Conservation (phyloP, 2,888 invertebrate species). For the Peribatodes rhomboidaria region DNA sequence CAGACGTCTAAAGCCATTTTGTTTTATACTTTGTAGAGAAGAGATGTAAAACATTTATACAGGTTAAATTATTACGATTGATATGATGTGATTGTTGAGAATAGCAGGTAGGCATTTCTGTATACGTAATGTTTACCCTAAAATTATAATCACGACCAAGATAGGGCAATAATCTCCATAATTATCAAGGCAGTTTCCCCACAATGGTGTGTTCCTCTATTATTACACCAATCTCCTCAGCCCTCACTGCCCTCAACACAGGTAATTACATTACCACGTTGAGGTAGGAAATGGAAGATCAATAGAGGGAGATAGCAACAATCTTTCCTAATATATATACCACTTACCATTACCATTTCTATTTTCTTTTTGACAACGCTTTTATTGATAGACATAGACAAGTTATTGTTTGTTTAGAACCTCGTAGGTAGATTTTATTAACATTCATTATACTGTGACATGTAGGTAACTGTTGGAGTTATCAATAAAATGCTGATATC, state of each 20-base stretch:
- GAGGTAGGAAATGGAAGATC: slow-evolving; percentile 17
- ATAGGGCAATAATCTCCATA: slow-evolving; percentile 7
- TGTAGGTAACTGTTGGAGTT: too few species aligned
- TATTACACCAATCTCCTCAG: slow-evolving; percentile 22
- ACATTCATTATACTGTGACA: too few species aligned
- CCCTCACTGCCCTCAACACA: slow-evolving; percentile 1
- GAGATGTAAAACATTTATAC: too few species aligned
- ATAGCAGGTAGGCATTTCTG: background rate
- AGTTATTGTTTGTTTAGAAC: too few species aligned
- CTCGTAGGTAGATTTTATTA: too few species aligned
- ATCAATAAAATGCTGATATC: too few species aligned
- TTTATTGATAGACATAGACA: too few species aligned
- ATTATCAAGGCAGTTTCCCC: slow-evolving; percentile 17
- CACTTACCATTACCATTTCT: background rate
- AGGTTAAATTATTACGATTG: too few species aligned
- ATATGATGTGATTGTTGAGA: background rate
- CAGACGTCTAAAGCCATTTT: too few species aligned
- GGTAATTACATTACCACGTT: slow-evolving; percentile 19
- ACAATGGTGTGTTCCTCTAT: slow-evolving; percentile 19
- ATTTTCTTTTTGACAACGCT: background rate
- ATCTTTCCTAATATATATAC: slow-evolving; percentile 3
- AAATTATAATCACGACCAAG: slow-evolving; percentile 5
- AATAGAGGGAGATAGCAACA: slow-evolving; percentile 21
- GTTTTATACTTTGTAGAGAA: too few species aligned
- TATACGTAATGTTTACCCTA: background rate